Conservation (phyloP, 2,797 vertebrate species). For the Corythornis leucogaster region DNA sequence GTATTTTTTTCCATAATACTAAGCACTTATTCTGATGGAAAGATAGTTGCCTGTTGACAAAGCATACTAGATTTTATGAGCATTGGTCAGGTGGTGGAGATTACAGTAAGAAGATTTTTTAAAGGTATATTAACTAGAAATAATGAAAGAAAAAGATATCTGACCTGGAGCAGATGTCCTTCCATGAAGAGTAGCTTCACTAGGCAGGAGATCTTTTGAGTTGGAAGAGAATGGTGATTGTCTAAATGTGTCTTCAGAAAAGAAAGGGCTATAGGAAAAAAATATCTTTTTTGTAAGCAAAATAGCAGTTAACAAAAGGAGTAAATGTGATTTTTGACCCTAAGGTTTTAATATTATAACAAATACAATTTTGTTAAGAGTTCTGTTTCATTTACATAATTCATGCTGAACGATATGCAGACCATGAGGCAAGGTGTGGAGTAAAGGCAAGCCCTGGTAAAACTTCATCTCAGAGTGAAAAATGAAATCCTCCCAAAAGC, state of each 20-base stretch:
- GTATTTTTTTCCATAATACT: not conserved
- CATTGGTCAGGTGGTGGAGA: not conserved
- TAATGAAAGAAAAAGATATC: constrained; percentile 32
- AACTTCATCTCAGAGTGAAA: not conserved
- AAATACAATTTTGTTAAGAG: not conserved
- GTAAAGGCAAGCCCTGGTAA: not conserved
- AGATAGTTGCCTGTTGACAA: not conserved
- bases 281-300: constrained; percentile 29
- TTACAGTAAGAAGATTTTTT: not conserved
- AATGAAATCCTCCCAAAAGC: not conserved
- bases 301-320: not conserved
- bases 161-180: constrained; percentile 88
- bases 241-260: constrained; percentile 96
- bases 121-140: not conserved
- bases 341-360: not conserved
- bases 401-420: not conserved
- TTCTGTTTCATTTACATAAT: not conserved
- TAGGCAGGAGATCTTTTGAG: constrained; percentile 93
- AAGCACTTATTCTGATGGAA: not conserved
- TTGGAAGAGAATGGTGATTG: constrained; percentile 97
- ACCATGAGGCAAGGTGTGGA: not conserved
- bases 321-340: not conserved
- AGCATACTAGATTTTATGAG: not conserved
- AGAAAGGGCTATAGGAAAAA: constrained; percentile 88
- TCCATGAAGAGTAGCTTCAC: constrained; percentile 87